Conservation (phyloP, 53 echinoderm and acorn worm genomes). For the Apostichopus leukothele region DNA sequence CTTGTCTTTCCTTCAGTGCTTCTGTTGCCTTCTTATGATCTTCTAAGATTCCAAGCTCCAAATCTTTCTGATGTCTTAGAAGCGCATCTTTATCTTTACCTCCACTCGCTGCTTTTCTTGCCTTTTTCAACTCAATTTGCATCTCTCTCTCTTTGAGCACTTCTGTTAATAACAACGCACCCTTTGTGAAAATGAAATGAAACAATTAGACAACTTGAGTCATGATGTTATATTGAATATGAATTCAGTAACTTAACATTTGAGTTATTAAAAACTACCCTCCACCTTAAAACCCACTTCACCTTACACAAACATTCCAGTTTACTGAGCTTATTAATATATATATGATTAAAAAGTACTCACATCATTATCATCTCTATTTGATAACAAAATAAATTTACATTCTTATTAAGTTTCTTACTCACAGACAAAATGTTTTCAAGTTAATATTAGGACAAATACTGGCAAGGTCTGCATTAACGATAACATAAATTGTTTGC, state of each 20-base stretch:
- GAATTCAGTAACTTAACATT: not conserved
- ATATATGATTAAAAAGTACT: too few species aligned
- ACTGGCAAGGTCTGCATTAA: too few species aligned
- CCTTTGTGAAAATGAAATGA: slow-evolving; percentile 52
- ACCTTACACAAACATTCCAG: too few species aligned
- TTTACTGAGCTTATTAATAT: too few species aligned
- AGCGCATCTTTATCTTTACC: slow-evolving; percentile 82
- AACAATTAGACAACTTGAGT: not conserved
- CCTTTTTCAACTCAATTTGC: slow-evolving; percentile 85
- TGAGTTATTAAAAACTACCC: too few species aligned
- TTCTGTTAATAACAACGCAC: slow-evolving; percentile 91
- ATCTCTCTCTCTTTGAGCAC: slow-evolving; percentile 95
- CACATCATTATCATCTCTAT: too few species aligned
- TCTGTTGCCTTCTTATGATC: slow-evolving; percentile 88
- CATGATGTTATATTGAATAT: not conserved
- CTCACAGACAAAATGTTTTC: too few species aligned
- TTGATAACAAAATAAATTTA: too few species aligned
- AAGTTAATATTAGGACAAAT: too few species aligned
- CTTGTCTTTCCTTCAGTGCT: slow-evolving; percentile 66
- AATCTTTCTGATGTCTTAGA: slow-evolving; percentile 68
- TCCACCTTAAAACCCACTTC: too few species aligned
- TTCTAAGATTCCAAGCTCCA: slow-evolving; percentile 84
- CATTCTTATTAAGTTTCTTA: too few species aligned
- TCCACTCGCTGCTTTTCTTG: slow-evolving; percentile 56
- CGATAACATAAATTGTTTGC: too few species aligned